These are phyloP conservation scores for Stenolophus ochropezus DNA, from an alignment of 2,888 invertebrate species.

Conservation along the genomic window DNA sequence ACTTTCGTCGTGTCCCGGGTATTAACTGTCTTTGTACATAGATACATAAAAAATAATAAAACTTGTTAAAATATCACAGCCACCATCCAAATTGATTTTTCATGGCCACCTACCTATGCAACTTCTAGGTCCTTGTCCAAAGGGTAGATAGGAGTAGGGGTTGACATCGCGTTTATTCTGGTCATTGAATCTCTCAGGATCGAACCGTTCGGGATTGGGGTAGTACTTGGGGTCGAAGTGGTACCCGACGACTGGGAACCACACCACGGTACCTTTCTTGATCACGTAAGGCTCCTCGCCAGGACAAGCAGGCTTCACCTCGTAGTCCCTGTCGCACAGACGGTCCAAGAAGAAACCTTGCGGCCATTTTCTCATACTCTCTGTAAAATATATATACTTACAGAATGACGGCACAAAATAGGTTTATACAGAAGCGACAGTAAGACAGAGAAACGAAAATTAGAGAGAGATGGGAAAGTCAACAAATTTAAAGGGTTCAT, in stretches of 20 bases:
- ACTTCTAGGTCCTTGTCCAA: constrained; percentile 73
- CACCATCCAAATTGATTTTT: not conserved
- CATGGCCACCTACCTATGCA: constrained; percentile 69
- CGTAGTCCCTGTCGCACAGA: constrained; percentile 76
- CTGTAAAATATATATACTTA: no score
- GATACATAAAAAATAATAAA: no score
- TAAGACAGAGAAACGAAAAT: no score
- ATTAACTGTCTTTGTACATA: no score
- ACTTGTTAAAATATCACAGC: no score
- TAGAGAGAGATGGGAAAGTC: no score
- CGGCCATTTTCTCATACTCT: constrained; percentile 78
- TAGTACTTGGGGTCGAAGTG: constrained; percentile 77
- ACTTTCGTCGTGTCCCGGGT: no score
- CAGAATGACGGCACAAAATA: no score
- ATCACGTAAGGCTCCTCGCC: constrained; percentile 68
- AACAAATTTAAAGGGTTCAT: no score
- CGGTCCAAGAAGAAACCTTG: constrained; percentile 76
- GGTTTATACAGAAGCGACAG: no score
- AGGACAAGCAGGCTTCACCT: constrained; percentile 73
- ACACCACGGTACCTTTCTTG: constrained; percentile 73
- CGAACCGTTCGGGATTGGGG: constrained; percentile 75
- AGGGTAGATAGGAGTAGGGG: constrained; percentile 75
- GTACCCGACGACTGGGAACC: constrained; percentile 74
- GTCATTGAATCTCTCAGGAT: constrained; percentile 76
- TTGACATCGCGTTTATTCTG: constrained; percentile 75